These are phyloP conservation scores for Oxyruncus cristatus DNA, from an alignment of 2,113 vertebrate genomes.

Conservation along the genomic window DNA sequence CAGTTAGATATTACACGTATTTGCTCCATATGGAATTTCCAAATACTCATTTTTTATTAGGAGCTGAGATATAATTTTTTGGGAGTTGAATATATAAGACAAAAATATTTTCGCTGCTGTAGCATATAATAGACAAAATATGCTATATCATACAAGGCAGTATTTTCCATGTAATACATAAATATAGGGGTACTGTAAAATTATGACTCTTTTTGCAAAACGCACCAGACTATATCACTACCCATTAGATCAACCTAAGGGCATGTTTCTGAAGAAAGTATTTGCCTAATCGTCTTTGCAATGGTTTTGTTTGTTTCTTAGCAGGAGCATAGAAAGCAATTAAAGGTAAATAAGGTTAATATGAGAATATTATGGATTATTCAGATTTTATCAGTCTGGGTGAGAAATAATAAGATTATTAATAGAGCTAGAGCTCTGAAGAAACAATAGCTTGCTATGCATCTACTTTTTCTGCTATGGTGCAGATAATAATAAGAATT, in stretches of 20 bases:
- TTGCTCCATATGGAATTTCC: background rate
- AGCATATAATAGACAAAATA: background rate
- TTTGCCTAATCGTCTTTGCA: conserved; percentile 10
- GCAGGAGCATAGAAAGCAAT: background rate
- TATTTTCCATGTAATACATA: background rate
- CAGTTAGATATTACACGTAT: background rate
- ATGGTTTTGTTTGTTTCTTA: background rate
- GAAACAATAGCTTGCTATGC: background rate
- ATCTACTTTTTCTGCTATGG: background rate
- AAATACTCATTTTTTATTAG: background rate
- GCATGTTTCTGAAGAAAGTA: background rate
- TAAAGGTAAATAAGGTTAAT: conserved; percentile 4
- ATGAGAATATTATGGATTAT: background rate
- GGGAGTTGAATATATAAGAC: background rate
- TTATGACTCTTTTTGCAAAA: background rate
- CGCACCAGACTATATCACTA: background rate
- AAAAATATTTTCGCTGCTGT: background rate
- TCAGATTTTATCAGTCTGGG: background rate
- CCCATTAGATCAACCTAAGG: background rate
- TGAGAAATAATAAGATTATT: conserved; percentile 10
- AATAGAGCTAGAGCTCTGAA: background rate
- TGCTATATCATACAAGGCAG: background rate
- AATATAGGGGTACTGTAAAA: background rate
- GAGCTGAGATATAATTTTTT: background rate
- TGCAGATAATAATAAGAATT: background rate